Conservation (phyloP, 2,888 invertebrate species). For the Tipula unca region DNA sequence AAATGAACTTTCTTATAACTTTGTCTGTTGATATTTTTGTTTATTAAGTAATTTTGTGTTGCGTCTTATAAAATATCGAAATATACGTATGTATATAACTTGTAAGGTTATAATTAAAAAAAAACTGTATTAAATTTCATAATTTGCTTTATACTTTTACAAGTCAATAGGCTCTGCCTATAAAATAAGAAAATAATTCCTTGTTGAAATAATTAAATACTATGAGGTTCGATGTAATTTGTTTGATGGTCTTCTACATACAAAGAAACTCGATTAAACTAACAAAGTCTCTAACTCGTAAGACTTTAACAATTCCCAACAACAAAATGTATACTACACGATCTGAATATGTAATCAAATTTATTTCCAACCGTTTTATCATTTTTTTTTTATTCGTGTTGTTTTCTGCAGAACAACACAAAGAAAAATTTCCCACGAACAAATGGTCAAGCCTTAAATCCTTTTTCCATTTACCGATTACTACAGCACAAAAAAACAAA, state of each 20-base stretch:
- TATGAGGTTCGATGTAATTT: neutral
- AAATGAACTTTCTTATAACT: neutral
- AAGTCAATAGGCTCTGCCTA: neutral
- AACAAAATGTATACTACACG: neutral
- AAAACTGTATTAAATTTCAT: no score
- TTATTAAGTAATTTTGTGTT: neutral
- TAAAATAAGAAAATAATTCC: no score
- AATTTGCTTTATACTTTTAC: neutral
- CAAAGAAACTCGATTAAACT: neutral
- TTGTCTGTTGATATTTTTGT: neutral
- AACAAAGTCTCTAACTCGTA: neutral
- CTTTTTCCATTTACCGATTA: neutral
- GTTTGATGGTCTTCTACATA: neutral
- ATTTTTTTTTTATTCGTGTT: neutral
- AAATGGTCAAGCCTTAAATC: neutral
- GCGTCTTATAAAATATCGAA: neutral
- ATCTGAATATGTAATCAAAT: neutral
- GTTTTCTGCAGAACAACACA: neutral
- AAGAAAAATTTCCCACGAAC: neutral
- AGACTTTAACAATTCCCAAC: neutral
- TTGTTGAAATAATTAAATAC: neutral
- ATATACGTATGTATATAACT: neutral
- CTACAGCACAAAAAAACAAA: neutral
- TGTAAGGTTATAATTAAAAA: neutral
- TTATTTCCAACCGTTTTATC: neutral